Evolutionary conservation across 2,888 invertebrate genomes (phyloP).

Genomic region (Neoscelio sp.): DNA sequence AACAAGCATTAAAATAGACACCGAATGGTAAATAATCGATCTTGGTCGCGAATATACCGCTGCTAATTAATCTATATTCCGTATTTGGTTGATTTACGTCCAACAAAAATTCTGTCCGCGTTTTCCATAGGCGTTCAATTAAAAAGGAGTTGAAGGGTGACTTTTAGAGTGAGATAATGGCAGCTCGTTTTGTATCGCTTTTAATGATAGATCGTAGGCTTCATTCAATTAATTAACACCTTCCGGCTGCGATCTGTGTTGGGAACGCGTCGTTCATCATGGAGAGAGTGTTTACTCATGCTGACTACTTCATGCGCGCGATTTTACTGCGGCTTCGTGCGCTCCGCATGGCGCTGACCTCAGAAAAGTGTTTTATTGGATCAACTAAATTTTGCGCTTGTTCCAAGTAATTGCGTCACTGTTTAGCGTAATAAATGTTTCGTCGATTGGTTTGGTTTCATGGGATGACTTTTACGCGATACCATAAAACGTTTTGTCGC

Average conservation of each 20-base stretch:
- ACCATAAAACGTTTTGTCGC: conserved; percentile 37
- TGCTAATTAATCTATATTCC: conserved; percentile 29
- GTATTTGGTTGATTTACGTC: conserved; percentile 7
- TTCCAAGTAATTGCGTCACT: conserved; percentile 48
- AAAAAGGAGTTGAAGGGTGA: conserved; percentile 17
- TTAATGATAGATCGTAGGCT: conserved; percentile 63
- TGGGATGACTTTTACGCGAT: conserved; percentile 24
- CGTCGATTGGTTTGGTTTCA: conserved; percentile 39
- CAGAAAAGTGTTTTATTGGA: conserved; percentile 67
- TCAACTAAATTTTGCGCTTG: conserved; percentile 48
- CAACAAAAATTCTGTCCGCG: neutral
- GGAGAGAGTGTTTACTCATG: conserved; percentile 59
- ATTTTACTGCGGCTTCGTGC: conserved; percentile 37
- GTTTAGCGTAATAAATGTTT: conserved; percentile 32
- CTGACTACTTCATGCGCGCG: conserved; percentile 51
- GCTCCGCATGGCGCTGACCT: conserved; percentile 58
- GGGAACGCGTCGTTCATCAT: conserved; percentile 60
- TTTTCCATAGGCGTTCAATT: conserved; percentile 12
- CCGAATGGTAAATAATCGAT: conserved; percentile 37
- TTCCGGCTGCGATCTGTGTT: conserved; percentile 60
- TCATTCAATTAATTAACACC: conserved; percentile 67
- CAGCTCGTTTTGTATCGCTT: conserved; percentile 42
- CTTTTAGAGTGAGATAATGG: conserved; percentile 41
- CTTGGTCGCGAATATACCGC: conserved; percentile 3
- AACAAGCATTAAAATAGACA: no score